These are phyloP conservation scores for Tyto alba DNA, from an alignment of 2,113 vertebrate species.

Conservation along the genomic window DNA sequence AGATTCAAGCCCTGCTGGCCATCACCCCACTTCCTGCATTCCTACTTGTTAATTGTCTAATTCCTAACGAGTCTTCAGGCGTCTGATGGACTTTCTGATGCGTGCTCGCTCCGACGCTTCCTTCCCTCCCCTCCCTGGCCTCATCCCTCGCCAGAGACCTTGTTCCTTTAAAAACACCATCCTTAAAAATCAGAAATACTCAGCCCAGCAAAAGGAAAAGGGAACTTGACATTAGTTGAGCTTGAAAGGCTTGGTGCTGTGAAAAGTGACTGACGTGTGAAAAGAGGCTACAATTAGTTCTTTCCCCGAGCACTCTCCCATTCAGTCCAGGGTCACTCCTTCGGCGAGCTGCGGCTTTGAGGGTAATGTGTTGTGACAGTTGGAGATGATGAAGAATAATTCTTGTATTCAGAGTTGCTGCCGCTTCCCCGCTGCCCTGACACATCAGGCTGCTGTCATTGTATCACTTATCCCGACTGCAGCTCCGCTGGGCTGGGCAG, in stretches of 20 bases:
- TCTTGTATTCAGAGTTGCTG: conserved; percentile 79
- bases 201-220: conserved; percentile 58
- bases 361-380: conserved; percentile 82
- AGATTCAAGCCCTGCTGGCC: conserved; percentile 39
- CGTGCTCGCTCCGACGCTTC: not conserved
- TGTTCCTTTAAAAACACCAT: conserved; percentile 60
- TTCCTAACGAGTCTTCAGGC: conserved; percentile 47
- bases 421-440: conserved; percentile 69
- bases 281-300: conserved; percentile 85
- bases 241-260: conserved; percentile 74
- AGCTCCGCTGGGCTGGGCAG: conserved; percentile 61
- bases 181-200: conserved; percentile 61
- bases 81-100: conserved; percentile 35
- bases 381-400: conserved; percentile 88
- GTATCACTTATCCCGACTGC: conserved; percentile 77
- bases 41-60: conserved; percentile 60
- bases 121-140: conserved; percentile 24
- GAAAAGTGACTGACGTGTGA: conserved; percentile 82
- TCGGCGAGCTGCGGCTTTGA: conserved; percentile 77
- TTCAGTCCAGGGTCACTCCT: conserved; percentile 75
- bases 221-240: conserved; percentile 72
- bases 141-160: conserved; percentile 37
- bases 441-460: conserved; percentile 83
- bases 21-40: conserved; percentile 55
- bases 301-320: conserved; percentile 76